Base-by-base conservation (phyloP, 2,888 invertebrate genomes). In the Onchidella celtica region DNA sequence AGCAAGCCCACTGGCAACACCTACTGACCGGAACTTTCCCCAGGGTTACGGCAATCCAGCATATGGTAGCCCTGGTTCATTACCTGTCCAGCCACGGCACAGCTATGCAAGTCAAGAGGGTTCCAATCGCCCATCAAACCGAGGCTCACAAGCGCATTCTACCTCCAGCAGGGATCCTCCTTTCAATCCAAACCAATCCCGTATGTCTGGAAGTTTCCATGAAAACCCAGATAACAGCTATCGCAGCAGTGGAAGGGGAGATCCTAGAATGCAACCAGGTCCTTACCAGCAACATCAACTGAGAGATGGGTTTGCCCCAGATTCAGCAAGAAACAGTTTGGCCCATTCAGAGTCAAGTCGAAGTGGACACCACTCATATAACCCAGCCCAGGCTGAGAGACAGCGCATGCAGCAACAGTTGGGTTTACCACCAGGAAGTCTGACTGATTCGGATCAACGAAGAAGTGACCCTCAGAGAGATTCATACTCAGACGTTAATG, bases 301-400 rank as follows among this genome's bases (percentile, higher is more conserved):
- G 57, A 69, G 57, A n/a, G 76, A 81, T 63, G 76, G 81, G 11
- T 76, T 81, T 63, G 70, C 63, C 38, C 76, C 75, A 21, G 81
- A 76, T 24, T 75, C 81, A 17, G 65, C 75, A 9, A 17, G 76
- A 61, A 76, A 69, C 72, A 81, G 81, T 29, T 36, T 81, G 3
- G 70, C 76, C 17, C 47, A 70, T 32, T 76, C 81, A 61, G 81
- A 81, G 6, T 68, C 69, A n/a, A 75, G 69, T 55, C 79, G 61
- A 11, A 40, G 32, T 4, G 79, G 66, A 4, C 66, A 9, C 4
- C 36, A 47, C 27, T 4, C 27, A 27, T 66, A 79, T 55, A 61
- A 63, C 17, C 57, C 65, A 9, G 66, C 34, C 17, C 79, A 55
- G 17, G 27, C 36, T 29, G 73, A 73, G 79, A 36, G n/a, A 2